Base-by-base conservation (phyloP, 1,140 invertebrate species). In the Brachionus calyciflorus region DNA sequence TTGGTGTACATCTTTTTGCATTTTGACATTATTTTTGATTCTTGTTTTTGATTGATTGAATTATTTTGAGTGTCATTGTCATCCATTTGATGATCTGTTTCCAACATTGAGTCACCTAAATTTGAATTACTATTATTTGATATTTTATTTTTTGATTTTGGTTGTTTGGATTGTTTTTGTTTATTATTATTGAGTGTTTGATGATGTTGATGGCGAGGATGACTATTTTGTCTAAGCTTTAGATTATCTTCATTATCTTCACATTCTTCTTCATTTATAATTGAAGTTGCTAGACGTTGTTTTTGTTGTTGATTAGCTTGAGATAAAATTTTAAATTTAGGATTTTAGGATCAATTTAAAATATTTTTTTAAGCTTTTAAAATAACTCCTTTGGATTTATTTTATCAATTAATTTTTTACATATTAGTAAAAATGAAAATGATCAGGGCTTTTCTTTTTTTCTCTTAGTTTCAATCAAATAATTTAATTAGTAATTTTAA, bases 1-100 rank as follows among this genome's bases (percentile, higher is more conserved):
- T 49, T 51, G 12, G 17, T 65, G 37, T 73, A 73, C 51, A 73
- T 51, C 12, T 55, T 73, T 55, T 51, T 73, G 24, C 69, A 73
- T 33, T 49, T 73, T n/a, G 69, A 49, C 19, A 73, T 28, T 5
- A 73, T n/a, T 4, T 51, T 73, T 5, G 69, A 40, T 14, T 73
- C 69, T 9, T 51, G 14, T 40, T 49, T 55, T 30, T 21, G 65
- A 33, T 5, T 37, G 4, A n/a, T 60, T 33, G 55, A 33, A 44
- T 19, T 28, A 46, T 17, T 46, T 4, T 65, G 37, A 19, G 17
- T 41, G 2, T 65, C 60, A n/a, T 73, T 46, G 17, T 33, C 24
- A 14, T 17, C 28, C 40, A 30, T 17, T n/a, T n/a, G n/a, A n/a
- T n/a, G n/a, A 3, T 70, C 28, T 3, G 24, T 44, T 6, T 0